Evolutionary conservation across 2,113 vertebrate species (phyloP), one percentile per base, ranked within the genome.

Genomic region (Ictalurus furcatus): DNA sequence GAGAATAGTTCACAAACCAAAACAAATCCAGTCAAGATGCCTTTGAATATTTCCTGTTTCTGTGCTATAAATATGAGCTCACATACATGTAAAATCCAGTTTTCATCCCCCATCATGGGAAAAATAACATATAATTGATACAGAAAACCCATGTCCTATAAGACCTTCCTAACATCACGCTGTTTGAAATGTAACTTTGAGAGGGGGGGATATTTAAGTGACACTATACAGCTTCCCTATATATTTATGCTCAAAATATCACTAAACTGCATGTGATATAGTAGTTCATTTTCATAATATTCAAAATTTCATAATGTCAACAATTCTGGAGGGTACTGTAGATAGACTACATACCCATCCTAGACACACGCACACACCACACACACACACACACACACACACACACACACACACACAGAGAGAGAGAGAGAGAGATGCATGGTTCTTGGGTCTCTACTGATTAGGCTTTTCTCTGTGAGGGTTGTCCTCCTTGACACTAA

Each of bases 401-500:
- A 48, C 44, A 48, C 44, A 48, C 44, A 48, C 44, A 48, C 44
- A 48, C 2, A 76, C 1, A 79, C 1, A 48, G 48, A 89, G 28
- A 34, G 0, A 86, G 71, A 80, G 5, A 30, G 34, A 85, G 13
- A 67, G n/a, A 61, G 30, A 19, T 13, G 19, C 63, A 30, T 17
- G 48, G 28, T 30, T 6, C 19, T 59, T 40, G 7, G 59, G 69
- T 58, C 67, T 88, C 19, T 73, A 76, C 67, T 88, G 74, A 89
- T 91, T 89, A 88, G 65, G 84, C 56, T 40, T 17, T 34, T 74
- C 30, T 56, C 76, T 52, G 34, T 56, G 61, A 37, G 76, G 9
- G 28, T 52, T 86, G 90, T 84, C 89, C 89, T 90, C 44, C 40
- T 86, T 65, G 84, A 87, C 84, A 73, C 84, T 40, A 69, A 84